Evolutionary conservation across 2,797 vertebrate genomes (phyloP).

Genomic region (Sebastes aleutianus): DNA sequence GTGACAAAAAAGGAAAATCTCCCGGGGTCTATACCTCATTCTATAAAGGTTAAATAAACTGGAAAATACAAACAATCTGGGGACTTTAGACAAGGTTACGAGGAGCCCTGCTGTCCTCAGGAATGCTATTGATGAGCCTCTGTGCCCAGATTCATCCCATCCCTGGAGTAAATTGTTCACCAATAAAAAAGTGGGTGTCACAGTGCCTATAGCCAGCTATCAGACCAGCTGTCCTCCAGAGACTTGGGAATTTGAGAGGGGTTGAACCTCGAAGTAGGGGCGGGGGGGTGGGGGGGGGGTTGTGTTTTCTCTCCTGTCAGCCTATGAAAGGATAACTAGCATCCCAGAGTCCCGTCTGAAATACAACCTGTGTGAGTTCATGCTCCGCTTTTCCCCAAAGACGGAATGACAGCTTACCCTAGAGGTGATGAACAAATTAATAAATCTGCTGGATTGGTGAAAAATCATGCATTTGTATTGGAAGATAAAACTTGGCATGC

Average conservation of each 20-base stretch:
- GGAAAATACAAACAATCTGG: slow-evolving; percentile 26
- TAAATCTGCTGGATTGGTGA: slow-evolving; percentile 5
- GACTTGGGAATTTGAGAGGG: slow-evolving; percentile 44
- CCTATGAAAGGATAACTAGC: slow-evolving; percentile 58
- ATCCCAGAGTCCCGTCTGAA: slow-evolving; percentile 43
- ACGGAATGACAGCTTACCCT: slow-evolving; percentile 52
- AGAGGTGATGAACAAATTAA: slow-evolving; percentile 42
- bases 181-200: slow-evolving; percentile 33
- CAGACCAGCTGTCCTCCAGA: slow-evolving; percentile 49
- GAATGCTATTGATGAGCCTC: slow-evolving; percentile 7
- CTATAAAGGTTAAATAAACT: slow-evolving; percentile 30
- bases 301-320: slow-evolving; percentile 57
- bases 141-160: background rate
- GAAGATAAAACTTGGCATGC: background rate
- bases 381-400: slow-evolving; percentile 45
- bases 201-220: slow-evolving; percentile 18
- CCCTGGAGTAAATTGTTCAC: slow-evolving; percentile 25
- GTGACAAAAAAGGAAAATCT: background rate
- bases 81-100: slow-evolving; percentile 12
- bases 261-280: slow-evolving; percentile 50
- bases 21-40: background rate
- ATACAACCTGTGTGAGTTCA: slow-evolving; percentile 57
- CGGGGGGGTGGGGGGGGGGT: background rate
- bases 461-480: slow-evolving; percentile 26
- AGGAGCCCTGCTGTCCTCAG: background rate